Base-by-base conservation (phyloP, 35 echinoderm and acorn worm species). In the Patiria miniata region DNA sequence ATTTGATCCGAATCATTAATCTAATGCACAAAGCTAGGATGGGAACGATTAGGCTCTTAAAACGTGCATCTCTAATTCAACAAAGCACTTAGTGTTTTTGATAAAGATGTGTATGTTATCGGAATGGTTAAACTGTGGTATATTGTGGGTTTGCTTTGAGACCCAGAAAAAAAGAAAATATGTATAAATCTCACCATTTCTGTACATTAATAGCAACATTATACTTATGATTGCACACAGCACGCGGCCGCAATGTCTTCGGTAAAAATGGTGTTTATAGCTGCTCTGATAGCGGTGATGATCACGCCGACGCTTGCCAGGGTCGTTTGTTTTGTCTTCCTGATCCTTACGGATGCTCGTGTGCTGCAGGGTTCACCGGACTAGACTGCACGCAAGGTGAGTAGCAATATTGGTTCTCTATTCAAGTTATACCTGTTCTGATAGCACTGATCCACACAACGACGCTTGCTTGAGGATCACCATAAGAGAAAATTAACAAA, bases 291-390 rank as follows among this genome's bases (percentile, higher is more conserved):
- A 73, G 80, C 51, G 17, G 15, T 56, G 30, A 33, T 82, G 14
- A 7, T 12, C 28, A 82, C 51, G 18, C 51, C 30, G 28, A 81
- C 16, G 83, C 69, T 18, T 94, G 93, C 39, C 17, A 30, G 16
- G 85, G 85, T 12, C 50, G 22, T 29, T 69, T 87, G 29, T 87
- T 95, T 60, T 95, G 93, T 51, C 55, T 87, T 8, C 89, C 84
- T 32, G 59, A 91, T 83, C 93, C 93, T 16, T 91, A 91, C 65
- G 93, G 93, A 8, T 95, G 93, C 79, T 87, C 93, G 7, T 95
- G 93, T 78, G 88, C 59, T n/a, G 39, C 93, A 22, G 93, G 93
- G 1, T 95, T 58, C 26, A 65, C 2, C 33, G 79, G 79, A 7
- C 65, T 78, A 0, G 58, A 88, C 40, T 95, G 93, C 37, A 50